Evolutionary conservation across 2,888 invertebrate species (phyloP).

Genomic region (Ceraclea dissimilis): DNA sequence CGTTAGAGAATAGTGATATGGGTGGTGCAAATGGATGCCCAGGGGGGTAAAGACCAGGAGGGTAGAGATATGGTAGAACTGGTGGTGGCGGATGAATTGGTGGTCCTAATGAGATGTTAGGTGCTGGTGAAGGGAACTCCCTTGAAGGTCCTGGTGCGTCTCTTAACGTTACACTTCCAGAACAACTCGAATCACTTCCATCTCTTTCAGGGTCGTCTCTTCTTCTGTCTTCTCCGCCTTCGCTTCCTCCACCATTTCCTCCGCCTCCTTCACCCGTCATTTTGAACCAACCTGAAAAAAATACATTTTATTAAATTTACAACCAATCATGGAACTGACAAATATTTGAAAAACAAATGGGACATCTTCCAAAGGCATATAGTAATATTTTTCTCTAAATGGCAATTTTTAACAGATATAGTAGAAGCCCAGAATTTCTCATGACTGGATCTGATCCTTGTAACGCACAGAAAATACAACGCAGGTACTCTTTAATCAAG

Average conservation of each 20-base stretch:
- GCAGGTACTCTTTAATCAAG: too few species aligned
- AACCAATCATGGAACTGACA: too few species aligned
- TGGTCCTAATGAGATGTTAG: slow-evolving; percentile 90
- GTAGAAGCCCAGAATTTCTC: too few species aligned
- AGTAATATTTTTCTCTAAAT: too few species aligned
- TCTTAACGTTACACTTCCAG: slow-evolving; percentile 49
- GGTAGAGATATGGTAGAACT: slow-evolving; percentile 87
- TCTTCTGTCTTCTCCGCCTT: slow-evolving; percentile 44
- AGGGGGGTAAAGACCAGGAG: slow-evolving; percentile 77
- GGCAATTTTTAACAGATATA: too few species aligned
- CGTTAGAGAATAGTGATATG: slow-evolving; percentile 50
- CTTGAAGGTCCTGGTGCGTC: slow-evolving; percentile 51
- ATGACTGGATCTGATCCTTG: too few species aligned
- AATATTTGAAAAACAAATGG: too few species aligned
- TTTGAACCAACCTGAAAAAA: slow-evolving; percentile 53
- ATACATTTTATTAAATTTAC: background rate
- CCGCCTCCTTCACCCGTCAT: slow-evolving; percentile 48
- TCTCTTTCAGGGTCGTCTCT: slow-evolving; percentile 59
- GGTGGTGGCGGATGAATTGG: slow-evolving; percentile 86
- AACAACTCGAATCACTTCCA: slow-evolving; percentile 67
- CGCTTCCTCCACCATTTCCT: slow-evolving; percentile 44
- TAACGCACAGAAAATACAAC: too few species aligned
- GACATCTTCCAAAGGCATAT: too few species aligned
- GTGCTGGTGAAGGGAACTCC: slow-evolving; percentile 63
- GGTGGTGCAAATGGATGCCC: slow-evolving; percentile 62